A percentile compares a stretch with the other conserved stretches of the same genome.
Evolutionary conservation across 2,797 vertebrate genomes (phyloP).

Genomic region (Staurois parvus): DNA sequence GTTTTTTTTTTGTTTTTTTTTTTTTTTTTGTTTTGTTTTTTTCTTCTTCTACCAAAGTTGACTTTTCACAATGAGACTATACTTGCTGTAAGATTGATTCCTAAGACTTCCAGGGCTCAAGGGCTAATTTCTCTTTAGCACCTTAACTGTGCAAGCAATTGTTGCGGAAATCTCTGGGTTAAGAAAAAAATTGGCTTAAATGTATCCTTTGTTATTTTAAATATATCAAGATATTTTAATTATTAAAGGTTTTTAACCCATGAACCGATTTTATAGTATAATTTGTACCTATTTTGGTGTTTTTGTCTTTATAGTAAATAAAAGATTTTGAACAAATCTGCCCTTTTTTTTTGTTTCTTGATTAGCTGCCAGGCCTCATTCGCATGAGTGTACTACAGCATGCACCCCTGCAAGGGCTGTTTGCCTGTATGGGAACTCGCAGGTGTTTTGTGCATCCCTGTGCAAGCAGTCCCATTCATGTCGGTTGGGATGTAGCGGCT

Average conservation of each 20-base stretch:
- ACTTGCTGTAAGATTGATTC: slow-evolving; percentile 87
- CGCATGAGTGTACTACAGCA: too few species aligned
- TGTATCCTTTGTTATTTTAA: slow-evolving; percentile 90
- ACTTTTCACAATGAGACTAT: slow-evolving; percentile 86
- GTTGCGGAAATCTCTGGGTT: slow-evolving; percentile 86
- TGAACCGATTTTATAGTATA: slow-evolving; percentile 89
- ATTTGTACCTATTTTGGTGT: slow-evolving; percentile 91
- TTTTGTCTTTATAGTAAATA: slow-evolving; percentile 91
- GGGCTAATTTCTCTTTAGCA: slow-evolving; percentile 90
- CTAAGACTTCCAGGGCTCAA: slow-evolving; percentile 91
- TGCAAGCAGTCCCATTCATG: too few species aligned
- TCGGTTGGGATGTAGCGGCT: too few species aligned
- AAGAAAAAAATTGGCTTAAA: slow-evolving; percentile 85
- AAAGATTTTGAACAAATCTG: slow-evolving; percentile 83
- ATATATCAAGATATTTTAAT: slow-evolving; percentile 91
- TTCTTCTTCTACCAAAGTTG: slow-evolving; percentile 92
- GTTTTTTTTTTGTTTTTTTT: slow-evolving; percentile 68
- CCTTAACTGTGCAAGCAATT: slow-evolving; percentile 89
- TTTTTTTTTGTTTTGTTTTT: slow-evolving; percentile 67
- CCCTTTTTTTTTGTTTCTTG: slow-evolving; percentile 26
- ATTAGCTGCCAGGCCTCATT: too few species aligned
- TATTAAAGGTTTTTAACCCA: slow-evolving; percentile 88
- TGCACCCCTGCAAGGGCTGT: too few species aligned
- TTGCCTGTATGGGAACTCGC: too few species aligned
- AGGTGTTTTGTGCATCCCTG: too few species aligned